These are phyloP conservation scores for Drosophila aff. DNA, from an alignment of 1,140 invertebrate species.

Conservation along the genomic window DNA sequence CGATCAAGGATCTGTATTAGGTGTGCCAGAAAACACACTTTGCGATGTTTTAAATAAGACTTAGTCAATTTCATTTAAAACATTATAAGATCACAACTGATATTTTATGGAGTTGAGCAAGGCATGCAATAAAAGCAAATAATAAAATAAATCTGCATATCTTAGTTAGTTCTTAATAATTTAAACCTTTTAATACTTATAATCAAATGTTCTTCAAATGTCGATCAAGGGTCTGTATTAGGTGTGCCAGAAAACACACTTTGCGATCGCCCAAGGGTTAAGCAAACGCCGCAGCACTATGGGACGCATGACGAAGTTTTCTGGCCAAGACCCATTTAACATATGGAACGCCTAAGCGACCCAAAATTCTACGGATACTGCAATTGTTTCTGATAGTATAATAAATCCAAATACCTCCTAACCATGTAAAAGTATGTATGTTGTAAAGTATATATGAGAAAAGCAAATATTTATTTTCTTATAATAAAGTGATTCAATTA, in stretches of 20 bases:
- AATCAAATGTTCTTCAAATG: neutral
- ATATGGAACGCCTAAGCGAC: neutral
- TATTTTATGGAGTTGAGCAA: no score
- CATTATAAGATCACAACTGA: no score
- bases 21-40: neutral
- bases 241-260: neutral
- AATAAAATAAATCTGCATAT: no score
- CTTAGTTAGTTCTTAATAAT: no score
- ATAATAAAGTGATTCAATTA: neutral
- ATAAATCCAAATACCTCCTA: neutral
- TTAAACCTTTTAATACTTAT: no score
- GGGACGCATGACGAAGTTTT: neutral
- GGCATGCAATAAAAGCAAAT: no score
- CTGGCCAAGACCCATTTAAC: neutral
- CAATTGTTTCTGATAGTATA: neutral
- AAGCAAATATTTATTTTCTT: neutral
- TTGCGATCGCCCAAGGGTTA: slow-evolving; percentile 27
- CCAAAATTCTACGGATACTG: neutral
- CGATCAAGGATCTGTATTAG: neutral
- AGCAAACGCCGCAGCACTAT: slow-evolving; percentile 2
- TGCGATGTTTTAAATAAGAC: no score
- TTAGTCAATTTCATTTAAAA: no score
- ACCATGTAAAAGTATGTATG: no score
- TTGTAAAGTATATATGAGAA: no score
- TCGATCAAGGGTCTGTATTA: neutral